Evolutionary conservation across 1,140 invertebrate genomes (phyloP).

Genomic region (Macrostomum lignano): DNA sequence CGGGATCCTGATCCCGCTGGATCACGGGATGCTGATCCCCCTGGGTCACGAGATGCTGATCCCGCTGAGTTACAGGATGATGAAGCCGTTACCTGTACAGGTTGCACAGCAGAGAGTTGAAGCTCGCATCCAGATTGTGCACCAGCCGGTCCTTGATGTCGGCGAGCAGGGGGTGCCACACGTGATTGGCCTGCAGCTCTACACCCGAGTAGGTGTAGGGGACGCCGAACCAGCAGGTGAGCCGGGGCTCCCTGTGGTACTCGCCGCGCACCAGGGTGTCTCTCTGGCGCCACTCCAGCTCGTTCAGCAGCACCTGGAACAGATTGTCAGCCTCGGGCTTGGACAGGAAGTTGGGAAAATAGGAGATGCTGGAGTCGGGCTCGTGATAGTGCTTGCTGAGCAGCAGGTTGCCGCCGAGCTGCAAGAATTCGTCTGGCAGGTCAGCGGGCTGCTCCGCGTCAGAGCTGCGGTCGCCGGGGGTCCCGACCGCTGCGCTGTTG

Average conservation of each 20-base stretch:
- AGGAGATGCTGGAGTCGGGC: not conserved
- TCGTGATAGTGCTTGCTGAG: too few relatives aligned
- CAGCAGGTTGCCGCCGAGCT: too few relatives aligned
- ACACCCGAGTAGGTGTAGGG: constrained; percentile 20
- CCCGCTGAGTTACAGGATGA: too few relatives aligned
- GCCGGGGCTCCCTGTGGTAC: constrained; percentile 23
- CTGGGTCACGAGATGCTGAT: too few relatives aligned
- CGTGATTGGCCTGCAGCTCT: not conserved
- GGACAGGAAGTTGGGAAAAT: constrained; percentile 22
- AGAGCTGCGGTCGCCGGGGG: too few relatives aligned
- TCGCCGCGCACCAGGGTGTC: constrained; percentile 17
- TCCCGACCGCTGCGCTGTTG: too few relatives aligned
- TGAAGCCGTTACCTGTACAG: constrained; percentile 30
- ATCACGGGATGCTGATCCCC: too few relatives aligned
- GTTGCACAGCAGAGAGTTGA: constrained; percentile 31
- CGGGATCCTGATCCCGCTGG: too few relatives aligned
- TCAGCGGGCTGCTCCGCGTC: too few relatives aligned
- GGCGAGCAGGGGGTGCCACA: too few relatives aligned
- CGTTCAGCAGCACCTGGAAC: constrained; percentile 18
- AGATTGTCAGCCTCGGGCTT: constrained; percentile 15
- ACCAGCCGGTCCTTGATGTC: too few relatives aligned
- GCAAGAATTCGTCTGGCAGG: too few relatives aligned
- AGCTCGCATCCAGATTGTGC: constrained; percentile 12
- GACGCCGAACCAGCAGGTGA: constrained; percentile 32
- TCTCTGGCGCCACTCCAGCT: constrained; percentile 29